Evolutionary conservation across 2,888 invertebrate genomes (phyloP), one percentile per base, ranked within the genome.

Genomic region (Euzophera pinguis): DNA sequence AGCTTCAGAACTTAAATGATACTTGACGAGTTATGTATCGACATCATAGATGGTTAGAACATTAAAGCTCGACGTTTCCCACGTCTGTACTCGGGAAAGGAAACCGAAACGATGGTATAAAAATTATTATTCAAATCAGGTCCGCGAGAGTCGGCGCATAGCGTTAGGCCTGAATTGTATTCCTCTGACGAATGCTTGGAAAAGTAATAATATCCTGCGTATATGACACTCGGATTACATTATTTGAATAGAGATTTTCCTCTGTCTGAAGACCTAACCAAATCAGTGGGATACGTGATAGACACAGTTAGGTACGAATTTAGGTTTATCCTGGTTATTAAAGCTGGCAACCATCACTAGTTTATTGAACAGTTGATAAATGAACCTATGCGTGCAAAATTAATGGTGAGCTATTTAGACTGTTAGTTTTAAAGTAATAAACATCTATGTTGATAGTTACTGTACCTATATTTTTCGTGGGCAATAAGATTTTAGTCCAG

Each of bases 81-180:
- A 89, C 89, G 87, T 83, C 73, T 75, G 72, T 65, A 71, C 67
- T 67, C 71, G 81, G 77, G 82, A 85, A 83, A 88, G 86, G 87
- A 89, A 87, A 81, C 87, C 79, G 73, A 83, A 87, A 86, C 84
- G 87, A 81, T 78, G 79, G 78, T 73, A 80, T 76, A 78, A 82
- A 81, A 81, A 87, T 89, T 89, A 87, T 85, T 89, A 89, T 90
- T 89, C 89, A 88, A 87, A 88, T 84, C 88, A 88, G 87, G 88
- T 76, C 65, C 71, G 66, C 68, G 74, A 75, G 71, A 73, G 75
- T 75, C 73, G 81, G 71, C 76, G 75, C 74, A 75, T 75, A 79
- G 84, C 83, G 82, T 80, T 79, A 81, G 75, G 76, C 81, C 83
- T 81, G 84, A 84, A 85, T 84, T 85, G 80, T 87, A 83, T 84